Percentiles rank a stretch among this genome's conserved stretches.
phyloP scores from a whole-genome alignment of 37 sponge, comb jelly and placozoan species.

The Tethya wilhelma region DNA sequence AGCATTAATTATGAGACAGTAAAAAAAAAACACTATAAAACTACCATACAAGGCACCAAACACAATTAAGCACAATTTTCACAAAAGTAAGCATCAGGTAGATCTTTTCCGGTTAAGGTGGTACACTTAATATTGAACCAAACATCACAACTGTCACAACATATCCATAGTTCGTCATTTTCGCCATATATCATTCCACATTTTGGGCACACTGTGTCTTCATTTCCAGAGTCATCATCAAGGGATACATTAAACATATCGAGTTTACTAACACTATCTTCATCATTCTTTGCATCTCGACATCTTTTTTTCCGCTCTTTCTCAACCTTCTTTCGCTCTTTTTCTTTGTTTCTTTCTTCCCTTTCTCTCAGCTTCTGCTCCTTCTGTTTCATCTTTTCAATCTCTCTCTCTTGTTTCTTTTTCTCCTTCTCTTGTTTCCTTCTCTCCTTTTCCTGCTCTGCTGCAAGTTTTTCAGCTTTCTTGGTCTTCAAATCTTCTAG shows the following conservation, averaged over 20 bases:
- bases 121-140: background rate
- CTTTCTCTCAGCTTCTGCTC: background rate
- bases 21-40: too few relatives aligned
- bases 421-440: background rate
- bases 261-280: too few relatives aligned
- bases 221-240: background rate
- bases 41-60: too few relatives aligned
- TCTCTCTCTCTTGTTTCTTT: background rate
- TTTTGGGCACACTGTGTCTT: background rate
- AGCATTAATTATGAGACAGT: too few relatives aligned
- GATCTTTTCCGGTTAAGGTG: background rate
- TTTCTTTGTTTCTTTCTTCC: background rate
- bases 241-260: background rate
- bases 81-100: background rate
- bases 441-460: background rate
- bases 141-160: background rate
- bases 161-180: background rate
- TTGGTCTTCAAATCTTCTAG: background rate
- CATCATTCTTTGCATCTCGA: too few relatives aligned
- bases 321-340: background rate
- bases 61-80: too few relatives aligned
- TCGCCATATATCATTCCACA: background rate
- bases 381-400: conserved; percentile 2
- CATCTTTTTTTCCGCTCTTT: too few relatives aligned
- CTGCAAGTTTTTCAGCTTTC: background rate